Evolutionary conservation across 1,140 invertebrate genomes (phyloP).

Genomic region (Platyscapa corneri): DNA sequence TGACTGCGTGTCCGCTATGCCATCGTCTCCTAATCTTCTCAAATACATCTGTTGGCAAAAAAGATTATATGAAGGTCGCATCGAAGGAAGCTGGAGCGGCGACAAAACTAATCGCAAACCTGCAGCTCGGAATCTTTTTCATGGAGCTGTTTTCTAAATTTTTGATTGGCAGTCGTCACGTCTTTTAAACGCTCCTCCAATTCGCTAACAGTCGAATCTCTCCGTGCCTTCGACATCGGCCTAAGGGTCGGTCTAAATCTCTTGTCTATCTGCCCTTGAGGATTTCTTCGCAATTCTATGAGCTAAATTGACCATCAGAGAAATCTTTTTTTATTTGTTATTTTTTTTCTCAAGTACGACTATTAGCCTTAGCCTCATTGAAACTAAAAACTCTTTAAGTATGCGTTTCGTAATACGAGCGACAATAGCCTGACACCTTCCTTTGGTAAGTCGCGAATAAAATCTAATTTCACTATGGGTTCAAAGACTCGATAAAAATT

Average conservation of each 20-base stretch:
- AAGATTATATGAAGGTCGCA: not conserved
- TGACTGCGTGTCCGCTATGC: constrained; percentile 65
- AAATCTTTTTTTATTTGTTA: constrained; percentile 34
- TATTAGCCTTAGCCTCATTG: not conserved
- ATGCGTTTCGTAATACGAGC: no score
- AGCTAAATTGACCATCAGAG: constrained; percentile 77
- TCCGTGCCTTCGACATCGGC: constrained; percentile 82
- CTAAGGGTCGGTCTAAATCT: constrained; percentile 85
- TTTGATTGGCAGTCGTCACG: constrained; percentile 84
- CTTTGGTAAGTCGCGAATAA: not conserved
- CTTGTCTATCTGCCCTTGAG: constrained; percentile 87
- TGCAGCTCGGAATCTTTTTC: constrained; percentile 88
- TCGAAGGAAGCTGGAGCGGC: no score
- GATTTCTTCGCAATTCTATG: constrained; percentile 91
- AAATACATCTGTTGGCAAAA: constrained; percentile 74
- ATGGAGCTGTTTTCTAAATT: constrained; percentile 84
- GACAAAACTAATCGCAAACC: constrained; percentile 67
- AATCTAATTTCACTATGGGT: not conserved
- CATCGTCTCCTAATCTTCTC: constrained; percentile 76
- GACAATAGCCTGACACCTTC: no score
- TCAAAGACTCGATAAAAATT: not conserved
- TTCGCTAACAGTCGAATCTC: constrained; percentile 83
- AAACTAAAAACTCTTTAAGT: not conserved
- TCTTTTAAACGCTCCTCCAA: constrained; percentile 87
- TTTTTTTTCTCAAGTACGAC: constrained; percentile 2